Base-by-base conservation (phyloP, 2,888 invertebrate species). In the Actias luna region DNA sequence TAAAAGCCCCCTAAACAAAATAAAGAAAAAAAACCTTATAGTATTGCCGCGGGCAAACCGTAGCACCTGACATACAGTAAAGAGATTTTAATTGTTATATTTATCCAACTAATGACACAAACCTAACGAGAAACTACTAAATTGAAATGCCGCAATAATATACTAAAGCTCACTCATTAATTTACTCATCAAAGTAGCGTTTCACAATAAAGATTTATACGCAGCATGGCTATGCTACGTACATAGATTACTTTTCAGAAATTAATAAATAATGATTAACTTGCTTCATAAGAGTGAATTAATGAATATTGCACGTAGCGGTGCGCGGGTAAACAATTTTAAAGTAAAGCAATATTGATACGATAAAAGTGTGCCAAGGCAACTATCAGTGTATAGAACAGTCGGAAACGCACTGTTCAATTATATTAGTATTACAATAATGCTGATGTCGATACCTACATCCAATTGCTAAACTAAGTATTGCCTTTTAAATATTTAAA, bases 351-450 rank as follows among this genome's bases (percentile, higher is more conserved):
- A 83, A 82, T 83, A 84, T 82, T 82, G 78, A 83, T 83, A 82
- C 82, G 71, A 80, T 79, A 80, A 77, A 89, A 84, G 84, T 86
- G 71, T 88, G 91, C 85, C 91, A 92, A 91, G 91, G 91, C 79
- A 74, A 84, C 75, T 72, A 77, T 74, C 78, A 77, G 74, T 78
- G 68, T 72, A 77, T 77, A 78, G 80, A 79, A 80, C 78, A 79
- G 83, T 85, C 82, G 84, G 86, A 89, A 89, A 86, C 84, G 81
- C 84, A 84, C 84, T 84, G 84, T 82, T 83, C 83, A 83, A 84
- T 87, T 86, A 85, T 79, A 18, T 55, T 55, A 85, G 78, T 77
- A 75, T 79, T 83, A 80, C 77, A 77, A 77, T 78, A 78, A 80
- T 77, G 73, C 69, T 73, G 71, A 76, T 77, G 75, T 72, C 75